Evolutionary conservation across 2,113 vertebrate genomes (phyloP).

Genomic region (Plectropomus leopardus): DNA sequence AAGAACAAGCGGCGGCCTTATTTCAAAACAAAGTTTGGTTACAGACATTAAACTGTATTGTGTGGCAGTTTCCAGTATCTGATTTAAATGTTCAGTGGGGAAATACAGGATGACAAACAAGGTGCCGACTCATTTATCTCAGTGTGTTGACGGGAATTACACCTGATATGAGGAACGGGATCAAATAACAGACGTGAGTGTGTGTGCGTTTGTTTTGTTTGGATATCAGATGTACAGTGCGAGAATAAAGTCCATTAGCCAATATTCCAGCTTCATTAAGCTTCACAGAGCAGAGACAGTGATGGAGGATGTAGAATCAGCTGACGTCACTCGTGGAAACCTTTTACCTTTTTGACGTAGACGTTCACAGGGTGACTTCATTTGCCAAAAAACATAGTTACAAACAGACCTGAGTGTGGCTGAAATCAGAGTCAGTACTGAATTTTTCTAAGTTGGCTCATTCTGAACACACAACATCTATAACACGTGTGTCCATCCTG

Average conservation of each 20-base stretch:
- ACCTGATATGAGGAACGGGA: slow-evolving; percentile 60
- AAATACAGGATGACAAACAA: slow-evolving; percentile 28
- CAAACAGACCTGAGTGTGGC: not conserved
- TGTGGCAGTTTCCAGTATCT: not conserved
- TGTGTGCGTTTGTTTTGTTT: slow-evolving; percentile 40
- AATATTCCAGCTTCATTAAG: slow-evolving; percentile 33
- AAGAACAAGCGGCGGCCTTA: not conserved
- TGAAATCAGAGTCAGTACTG: not conserved
- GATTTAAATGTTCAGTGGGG: not conserved
- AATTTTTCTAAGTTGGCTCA: not conserved
- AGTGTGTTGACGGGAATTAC: slow-evolving; percentile 59
- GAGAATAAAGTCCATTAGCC: slow-evolving; percentile 39
- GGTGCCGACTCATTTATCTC: slow-evolving; percentile 56
- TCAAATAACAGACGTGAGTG: slow-evolving; percentile 45
- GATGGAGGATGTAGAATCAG: slow-evolving; percentile 22
- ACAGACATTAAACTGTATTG: not conserved
- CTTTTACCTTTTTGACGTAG: slow-evolving; percentile 45
- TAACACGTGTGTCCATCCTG: not conserved
- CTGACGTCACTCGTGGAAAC: slow-evolving; percentile 19
- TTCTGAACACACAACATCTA: not conserved
- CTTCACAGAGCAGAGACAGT: slow-evolving; percentile 31
- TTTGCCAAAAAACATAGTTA: not conserved
- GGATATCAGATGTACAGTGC: slow-evolving; percentile 54
- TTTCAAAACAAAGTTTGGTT: not conserved
- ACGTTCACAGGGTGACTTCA: not conserved